Evolutionary conservation across 2,888 invertebrate species (phyloP).

Genomic region (Latrodectus hesperus): DNA sequence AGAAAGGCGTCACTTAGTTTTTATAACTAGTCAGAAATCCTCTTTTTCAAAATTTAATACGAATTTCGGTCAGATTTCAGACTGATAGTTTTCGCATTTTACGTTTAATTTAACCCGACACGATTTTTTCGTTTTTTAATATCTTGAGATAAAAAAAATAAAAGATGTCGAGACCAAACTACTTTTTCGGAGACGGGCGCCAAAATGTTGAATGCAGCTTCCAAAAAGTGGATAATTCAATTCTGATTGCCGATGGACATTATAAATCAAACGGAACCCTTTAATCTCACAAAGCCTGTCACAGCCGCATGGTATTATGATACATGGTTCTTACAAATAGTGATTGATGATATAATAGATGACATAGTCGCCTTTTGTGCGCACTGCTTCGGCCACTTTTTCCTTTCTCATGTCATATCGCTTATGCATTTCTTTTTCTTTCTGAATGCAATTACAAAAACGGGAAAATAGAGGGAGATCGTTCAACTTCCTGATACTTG

Average conservation of each 20-base stretch:
- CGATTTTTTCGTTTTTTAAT: conserved; percentile 15
- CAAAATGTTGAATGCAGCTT: conserved; percentile 54
- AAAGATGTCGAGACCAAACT: conserved; percentile 10
- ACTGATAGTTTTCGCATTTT: conserved; percentile 46
- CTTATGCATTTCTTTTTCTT: conserved; percentile 28
- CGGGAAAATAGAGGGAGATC: conserved; percentile 23
- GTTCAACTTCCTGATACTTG: neutral
- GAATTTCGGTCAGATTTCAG: conserved; percentile 50
- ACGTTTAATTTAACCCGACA: conserved; percentile 48
- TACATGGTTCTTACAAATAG: conserved; percentile 52
- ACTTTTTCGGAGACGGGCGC: conserved; percentile 25
- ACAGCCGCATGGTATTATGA: conserved; percentile 58
- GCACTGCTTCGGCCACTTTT: conserved; percentile 40
- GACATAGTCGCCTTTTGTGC: conserved; percentile 49
- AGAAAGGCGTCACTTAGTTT: no score
- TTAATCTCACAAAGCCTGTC: conserved; percentile 56
- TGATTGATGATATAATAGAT: conserved; percentile 58
- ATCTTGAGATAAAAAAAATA: conserved; percentile 16
- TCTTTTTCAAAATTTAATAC: conserved; percentile 16
- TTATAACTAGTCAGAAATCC: conserved; percentile 24
- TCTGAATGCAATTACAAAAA: neutral
- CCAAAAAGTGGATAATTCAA: conserved; percentile 59
- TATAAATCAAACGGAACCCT: conserved; percentile 54
- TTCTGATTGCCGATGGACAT: conserved; percentile 60
- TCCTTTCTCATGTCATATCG: conserved; percentile 16